Evolutionary conservation across 2,113 vertebrate genomes (phyloP).

Genomic region (Anoura caudifer): DNA sequence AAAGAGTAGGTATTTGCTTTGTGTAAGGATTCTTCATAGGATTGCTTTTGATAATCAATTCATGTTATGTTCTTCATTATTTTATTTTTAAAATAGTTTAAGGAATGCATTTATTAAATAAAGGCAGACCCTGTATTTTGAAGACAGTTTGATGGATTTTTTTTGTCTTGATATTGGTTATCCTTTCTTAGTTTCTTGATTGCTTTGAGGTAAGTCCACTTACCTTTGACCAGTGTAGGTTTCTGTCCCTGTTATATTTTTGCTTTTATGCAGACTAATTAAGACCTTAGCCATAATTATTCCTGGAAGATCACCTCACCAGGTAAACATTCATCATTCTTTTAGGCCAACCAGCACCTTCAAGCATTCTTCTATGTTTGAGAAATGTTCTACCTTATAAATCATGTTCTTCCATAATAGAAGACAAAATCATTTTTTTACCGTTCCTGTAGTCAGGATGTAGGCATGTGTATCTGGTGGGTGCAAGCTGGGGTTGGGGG

Average conservation of each 20-base stretch:
- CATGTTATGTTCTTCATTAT: background rate
- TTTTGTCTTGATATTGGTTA: background rate
- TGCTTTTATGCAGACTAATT: background rate
- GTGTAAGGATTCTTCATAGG: background rate
- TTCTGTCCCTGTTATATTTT: background rate
- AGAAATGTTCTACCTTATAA: background rate
- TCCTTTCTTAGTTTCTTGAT: background rate
- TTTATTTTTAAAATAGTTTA: background rate
- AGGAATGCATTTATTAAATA: background rate
- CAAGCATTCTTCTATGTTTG: background rate
- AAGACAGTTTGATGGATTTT: background rate
- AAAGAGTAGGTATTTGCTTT: background rate
- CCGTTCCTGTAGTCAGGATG: background rate
- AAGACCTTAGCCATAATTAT: background rate
- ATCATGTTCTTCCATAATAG: background rate
- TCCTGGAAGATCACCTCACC: background rate
- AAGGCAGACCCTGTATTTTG: background rate
- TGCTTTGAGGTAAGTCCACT: constrained; percentile 1
- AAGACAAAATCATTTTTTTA: background rate
- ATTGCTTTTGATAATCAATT: background rate
- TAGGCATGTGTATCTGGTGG: background rate
- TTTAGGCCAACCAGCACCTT: background rate
- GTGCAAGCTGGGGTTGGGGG: background rate
- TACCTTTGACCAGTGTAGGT: background rate
- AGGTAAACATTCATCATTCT: background rate